These are phyloP conservation scores for Orthonyx spaldingii DNA, from an alignment of 2,113 vertebrate species.

Conservation along the genomic window DNA sequence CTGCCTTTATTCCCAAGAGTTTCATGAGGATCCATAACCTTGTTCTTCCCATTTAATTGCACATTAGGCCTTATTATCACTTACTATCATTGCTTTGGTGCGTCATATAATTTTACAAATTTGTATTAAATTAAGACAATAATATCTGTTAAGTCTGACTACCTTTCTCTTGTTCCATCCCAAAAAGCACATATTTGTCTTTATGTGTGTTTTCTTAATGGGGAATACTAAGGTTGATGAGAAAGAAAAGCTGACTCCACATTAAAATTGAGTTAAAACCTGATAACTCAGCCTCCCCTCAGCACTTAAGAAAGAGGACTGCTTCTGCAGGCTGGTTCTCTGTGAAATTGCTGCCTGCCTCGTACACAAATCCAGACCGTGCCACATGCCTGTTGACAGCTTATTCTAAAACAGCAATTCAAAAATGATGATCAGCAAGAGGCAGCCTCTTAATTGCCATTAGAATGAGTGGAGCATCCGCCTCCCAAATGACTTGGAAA, in stretches of 20 bases:
- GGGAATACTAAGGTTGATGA: background rate
- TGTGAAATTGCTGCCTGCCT: background rate
- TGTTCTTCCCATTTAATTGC: background rate
- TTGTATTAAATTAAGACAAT: background rate
- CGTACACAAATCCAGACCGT: background rate
- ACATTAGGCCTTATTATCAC: background rate
- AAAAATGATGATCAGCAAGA: background rate
- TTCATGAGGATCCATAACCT: background rate
- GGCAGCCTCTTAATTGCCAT: background rate
- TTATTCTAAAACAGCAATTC: background rate
- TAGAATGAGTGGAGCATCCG: background rate
- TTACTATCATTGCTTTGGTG: background rate
- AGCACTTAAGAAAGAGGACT: background rate
- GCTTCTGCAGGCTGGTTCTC: background rate
- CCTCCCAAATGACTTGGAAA: background rate
- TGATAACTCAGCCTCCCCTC: background rate
- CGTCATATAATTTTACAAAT: background rate
- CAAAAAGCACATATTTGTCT: background rate
- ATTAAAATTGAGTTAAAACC: background rate
- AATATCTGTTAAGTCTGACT: background rate
- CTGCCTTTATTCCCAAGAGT: background rate
- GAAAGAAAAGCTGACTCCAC: background rate
- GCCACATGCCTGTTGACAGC: background rate
- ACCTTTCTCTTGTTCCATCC: background rate
- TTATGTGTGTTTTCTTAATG: background rate